phyloP scores from a whole-genome alignment of 2,797 vertebrate genomes.

The Clarias platycephalus region DNA sequence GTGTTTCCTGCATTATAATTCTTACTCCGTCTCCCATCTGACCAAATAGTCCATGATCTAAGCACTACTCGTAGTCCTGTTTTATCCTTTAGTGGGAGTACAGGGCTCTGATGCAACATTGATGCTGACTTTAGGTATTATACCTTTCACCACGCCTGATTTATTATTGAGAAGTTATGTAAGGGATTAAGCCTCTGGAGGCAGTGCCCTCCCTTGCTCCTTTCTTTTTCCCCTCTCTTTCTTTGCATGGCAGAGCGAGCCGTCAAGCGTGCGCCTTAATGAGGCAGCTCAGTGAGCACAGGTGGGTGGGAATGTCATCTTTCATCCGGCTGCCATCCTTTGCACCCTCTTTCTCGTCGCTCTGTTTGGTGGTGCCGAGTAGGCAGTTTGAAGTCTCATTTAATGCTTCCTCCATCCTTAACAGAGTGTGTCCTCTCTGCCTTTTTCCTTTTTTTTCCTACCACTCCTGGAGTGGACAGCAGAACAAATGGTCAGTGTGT shows the following conservation, averaged over 20 bases:
- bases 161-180: conserved; percentile 58
- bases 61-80: background rate
- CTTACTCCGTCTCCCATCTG: background rate
- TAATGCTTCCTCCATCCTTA: conserved; percentile 50
- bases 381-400: conserved; percentile 47
- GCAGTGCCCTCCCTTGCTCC: conserved; percentile 26
- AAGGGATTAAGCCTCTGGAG: conserved; percentile 57
- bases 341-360: conserved; percentile 41
- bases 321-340: conserved; percentile 63
- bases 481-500: background rate
- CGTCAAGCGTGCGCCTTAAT: conserved; percentile 67
- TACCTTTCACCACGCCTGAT: conserved; percentile 28
- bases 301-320: conserved; percentile 70
- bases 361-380: conserved; percentile 25
- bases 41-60: conserved; percentile 7
- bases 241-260: conserved; percentile 35
- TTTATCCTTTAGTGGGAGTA: background rate
- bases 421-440: conserved; percentile 15
- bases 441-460: background rate
- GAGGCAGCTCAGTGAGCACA: conserved; percentile 52
- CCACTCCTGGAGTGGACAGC: background rate
- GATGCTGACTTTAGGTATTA: conserved; percentile 32
- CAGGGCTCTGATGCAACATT: conserved; percentile 20
- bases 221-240: conserved; percentile 46
- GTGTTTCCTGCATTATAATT: background rate